phyloP scores from a whole-genome alignment of 2,113 vertebrate genomes.

The Oostethus manadensis region DNA sequence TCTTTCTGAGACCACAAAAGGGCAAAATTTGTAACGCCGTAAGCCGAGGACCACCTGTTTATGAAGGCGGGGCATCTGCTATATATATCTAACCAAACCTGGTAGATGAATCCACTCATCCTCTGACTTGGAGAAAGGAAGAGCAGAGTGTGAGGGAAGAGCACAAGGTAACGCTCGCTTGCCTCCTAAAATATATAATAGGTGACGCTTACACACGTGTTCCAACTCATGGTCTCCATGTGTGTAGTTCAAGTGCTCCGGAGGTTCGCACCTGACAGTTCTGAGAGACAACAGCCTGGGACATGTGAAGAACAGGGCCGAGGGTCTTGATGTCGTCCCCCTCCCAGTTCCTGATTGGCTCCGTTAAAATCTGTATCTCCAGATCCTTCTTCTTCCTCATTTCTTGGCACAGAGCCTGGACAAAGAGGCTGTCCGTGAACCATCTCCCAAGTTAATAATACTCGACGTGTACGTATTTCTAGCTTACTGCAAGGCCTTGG shows the following conservation, averaged over 20 bases:
- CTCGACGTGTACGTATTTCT: not conserved
- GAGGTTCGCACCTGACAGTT: slow-evolving; percentile 79
- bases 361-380: slow-evolving; percentile 89
- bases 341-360: slow-evolving; percentile 92
- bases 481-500: slow-evolving; percentile 86
- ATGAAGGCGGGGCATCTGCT: not conserved
- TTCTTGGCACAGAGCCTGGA: slow-evolving; percentile 87
- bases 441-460: not conserved
- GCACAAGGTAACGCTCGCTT: slow-evolving; percentile 88
- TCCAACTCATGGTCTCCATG: not conserved
- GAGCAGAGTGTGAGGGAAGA: slow-evolving; percentile 89
- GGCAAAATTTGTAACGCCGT: too few species aligned
- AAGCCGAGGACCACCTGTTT: too few species aligned
- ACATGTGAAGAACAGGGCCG: slow-evolving; percentile 88
- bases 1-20: too few species aligned
- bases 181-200: slow-evolving; percentile 76
- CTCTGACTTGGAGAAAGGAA: slow-evolving; percentile 90
- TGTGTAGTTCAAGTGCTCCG: not conserved
- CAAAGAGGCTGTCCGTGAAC: slow-evolving; percentile 5
- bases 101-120: slow-evolving; percentile 98
- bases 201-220: not conserved
- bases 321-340: slow-evolving; percentile 88
- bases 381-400: slow-evolving; percentile 92
- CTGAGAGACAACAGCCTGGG: slow-evolving; percentile 82
- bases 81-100: slow-evolving; percentile 69